Evolutionary conservation across 1,140 invertebrate species (phyloP), one percentile per base, ranked within the genome.

Genomic region (Neotoxoptera formosana): DNA sequence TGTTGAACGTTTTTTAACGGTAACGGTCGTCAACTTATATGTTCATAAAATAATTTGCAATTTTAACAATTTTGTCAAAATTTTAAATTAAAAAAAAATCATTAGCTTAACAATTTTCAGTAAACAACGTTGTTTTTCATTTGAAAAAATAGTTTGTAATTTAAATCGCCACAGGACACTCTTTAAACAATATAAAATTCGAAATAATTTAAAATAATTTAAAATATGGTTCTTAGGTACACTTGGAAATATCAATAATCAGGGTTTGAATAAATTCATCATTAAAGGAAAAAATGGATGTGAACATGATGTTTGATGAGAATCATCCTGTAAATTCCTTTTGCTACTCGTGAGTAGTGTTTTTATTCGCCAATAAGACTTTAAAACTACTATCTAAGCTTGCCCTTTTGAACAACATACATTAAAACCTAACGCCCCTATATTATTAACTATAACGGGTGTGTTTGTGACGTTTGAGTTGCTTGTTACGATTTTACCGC

Each of bases 381-480:
- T 36, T 34, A 89, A 53, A 89, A 89, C 87, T 56, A n/a, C n/a
- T n/a, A n/a, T n/a, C n/a, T n/a, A 89, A 89, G 8, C 87, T 89
- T 56, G 34, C 34, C 87, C 48, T 56, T 53, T n/a, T 34, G 47
- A 56, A 89, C 34, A 89, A 89, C 87, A 56, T 36, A 89, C 51
- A 89, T 89, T 89, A 89, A 36, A 21, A 53, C 87, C 48, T 53
- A 51, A 89, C 87, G 48, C 87, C 87, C 87, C n/a, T 36, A 89
- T 56, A 51, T 87, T 88, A 89, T 87, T 88, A 89, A 89, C 87
- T 56, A n/a, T n/a, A 89, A 89, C 87, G 48, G 48, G n/a, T 34
- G 87, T 89, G 87, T 89, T 89, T 89, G 87, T 89, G 87, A 89
- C 51, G 51, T 89, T 56, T 89, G 51, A 89, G 87, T 34, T 51